A percentile compares a stretch with the other conserved stretches of the same genome.
These are phyloP conservation scores for Drosophila emarginata DNA, from an alignment of 2,888 invertebrate genomes.

Conservation along the genomic window DNA sequence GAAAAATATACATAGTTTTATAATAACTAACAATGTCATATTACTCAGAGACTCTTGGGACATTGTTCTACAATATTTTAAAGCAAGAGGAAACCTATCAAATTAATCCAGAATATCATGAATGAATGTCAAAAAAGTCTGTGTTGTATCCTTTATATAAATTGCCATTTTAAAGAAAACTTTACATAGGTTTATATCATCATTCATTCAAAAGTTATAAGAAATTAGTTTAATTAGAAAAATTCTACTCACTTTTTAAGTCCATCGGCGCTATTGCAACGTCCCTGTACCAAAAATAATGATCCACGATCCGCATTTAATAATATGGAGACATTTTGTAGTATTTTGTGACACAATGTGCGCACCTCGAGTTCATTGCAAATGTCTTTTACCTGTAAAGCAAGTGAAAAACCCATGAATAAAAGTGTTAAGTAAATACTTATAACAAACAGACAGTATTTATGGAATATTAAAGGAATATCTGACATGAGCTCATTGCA, in stretches of 20 bases:
- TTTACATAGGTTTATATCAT: too few species aligned
- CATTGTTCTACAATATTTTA: too few species aligned
- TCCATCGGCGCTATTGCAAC: slow-evolving; percentile 82
- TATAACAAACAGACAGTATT: slow-evolving; percentile 7
- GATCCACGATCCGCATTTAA: slow-evolving; percentile 96
- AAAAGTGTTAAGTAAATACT: slow-evolving; percentile 4
- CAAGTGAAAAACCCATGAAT: neutral
- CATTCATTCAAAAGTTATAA: too few species aligned
- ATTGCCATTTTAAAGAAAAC: too few species aligned
- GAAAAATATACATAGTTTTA: too few species aligned
- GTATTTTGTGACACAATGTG: slow-evolving; percentile 96
- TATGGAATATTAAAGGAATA: neutral
- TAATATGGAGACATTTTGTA: slow-evolving; percentile 95
- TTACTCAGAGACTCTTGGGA: too few species aligned
- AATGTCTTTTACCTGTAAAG: slow-evolving; percentile 93
- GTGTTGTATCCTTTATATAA: too few species aligned
- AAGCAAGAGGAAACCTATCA: too few species aligned
- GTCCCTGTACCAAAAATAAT: slow-evolving; percentile 93
- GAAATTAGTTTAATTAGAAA: too few species aligned
- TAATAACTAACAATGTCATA: too few species aligned
- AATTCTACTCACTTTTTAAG: slow-evolving; percentile 81
- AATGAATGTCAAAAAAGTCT: too few species aligned
- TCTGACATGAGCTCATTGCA: slow-evolving; percentile 18
- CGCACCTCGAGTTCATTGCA: slow-evolving; percentile 97
- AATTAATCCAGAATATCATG: too few species aligned